Percentiles rank a stretch among this genome's conserved stretches.
Evolutionary conservation across 2,797 vertebrate species (phyloP).

Genomic region (Bradypodion pumilum): DNA sequence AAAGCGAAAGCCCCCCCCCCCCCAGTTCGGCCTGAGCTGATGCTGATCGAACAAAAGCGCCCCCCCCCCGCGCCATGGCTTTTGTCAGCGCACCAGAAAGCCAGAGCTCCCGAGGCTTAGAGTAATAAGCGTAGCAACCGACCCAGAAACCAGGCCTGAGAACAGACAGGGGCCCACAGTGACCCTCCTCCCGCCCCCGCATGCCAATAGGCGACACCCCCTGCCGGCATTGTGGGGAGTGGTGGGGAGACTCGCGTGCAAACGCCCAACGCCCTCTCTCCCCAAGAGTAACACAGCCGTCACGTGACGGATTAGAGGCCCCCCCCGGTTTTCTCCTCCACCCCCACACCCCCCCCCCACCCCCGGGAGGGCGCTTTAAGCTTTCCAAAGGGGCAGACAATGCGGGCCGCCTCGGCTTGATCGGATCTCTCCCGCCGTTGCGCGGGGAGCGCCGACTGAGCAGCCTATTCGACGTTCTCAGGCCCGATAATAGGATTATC

Average conservation of each 20-base stretch:
- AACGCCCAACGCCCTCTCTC: slow-evolving; percentile 73
- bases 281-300: slow-evolving; percentile 73
- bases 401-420: slow-evolving; percentile 49
- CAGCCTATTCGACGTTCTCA: slow-evolving; percentile 75
- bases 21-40: slow-evolving; percentile 61
- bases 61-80: slow-evolving; percentile 71
- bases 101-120: slow-evolving; percentile 72
- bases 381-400: slow-evolving; percentile 62
- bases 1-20: background rate
- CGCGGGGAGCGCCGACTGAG: slow-evolving; percentile 74
- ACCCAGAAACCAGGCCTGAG: slow-evolving; percentile 79
- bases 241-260: slow-evolving; percentile 87
- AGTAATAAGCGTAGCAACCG: slow-evolving; percentile 68
- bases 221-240: slow-evolving; percentile 84
- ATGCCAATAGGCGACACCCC: slow-evolving; percentile 82
- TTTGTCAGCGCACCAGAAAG: slow-evolving; percentile 85
- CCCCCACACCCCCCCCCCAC: too few species aligned
- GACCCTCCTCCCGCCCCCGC: slow-evolving; percentile 60
- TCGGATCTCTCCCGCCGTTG: slow-evolving; percentile 64
- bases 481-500: slow-evolving; percentile 82
- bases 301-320: slow-evolving; percentile 70
- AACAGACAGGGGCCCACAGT: slow-evolving; percentile 83
- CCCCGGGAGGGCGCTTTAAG: slow-evolving; percentile 42
- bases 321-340: too few species aligned
- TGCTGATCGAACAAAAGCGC: slow-evolving; percentile 77